phyloP scores from a whole-genome alignment of 1,140 invertebrate genomes.

The Elymnias hypermnestra region DNA sequence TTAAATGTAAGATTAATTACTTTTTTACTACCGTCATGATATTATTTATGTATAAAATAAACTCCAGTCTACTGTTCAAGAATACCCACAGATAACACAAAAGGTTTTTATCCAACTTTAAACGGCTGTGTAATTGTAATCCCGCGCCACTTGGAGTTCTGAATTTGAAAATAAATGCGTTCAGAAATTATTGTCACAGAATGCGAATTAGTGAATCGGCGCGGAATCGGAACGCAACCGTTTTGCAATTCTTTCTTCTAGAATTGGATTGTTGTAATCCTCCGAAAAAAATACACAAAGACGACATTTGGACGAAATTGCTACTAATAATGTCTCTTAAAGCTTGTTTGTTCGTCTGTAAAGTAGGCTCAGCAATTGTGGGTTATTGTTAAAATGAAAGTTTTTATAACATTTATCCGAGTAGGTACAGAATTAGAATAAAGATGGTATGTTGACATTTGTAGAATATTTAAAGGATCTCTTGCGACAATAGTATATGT shows the following conservation, averaged over 20 bases:
- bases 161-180: conserved; percentile 15
- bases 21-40: too few species aligned
- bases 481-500: too few species aligned
- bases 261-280: conserved; percentile 48
- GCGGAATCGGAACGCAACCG: conserved; percentile 32
- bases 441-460: too few species aligned
- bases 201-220: conserved; percentile 30
- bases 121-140: conserved; percentile 24
- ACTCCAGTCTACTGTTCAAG: too few species aligned
- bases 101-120: conserved; percentile 16
- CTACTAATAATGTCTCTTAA: conserved; percentile 30
- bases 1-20: too few species aligned
- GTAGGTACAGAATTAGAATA: background rate
- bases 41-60: too few species aligned
- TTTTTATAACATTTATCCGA: background rate
- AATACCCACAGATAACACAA: too few species aligned
- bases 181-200: conserved; percentile 31
- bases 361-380: conserved; percentile 12
- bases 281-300: conserved; percentile 33
- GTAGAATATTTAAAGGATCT: too few species aligned
- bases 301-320: conserved; percentile 28
- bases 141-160: conserved; percentile 17
- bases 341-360: conserved; percentile 29
- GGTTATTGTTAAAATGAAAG: conserved; percentile 3
- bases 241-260: conserved; percentile 17